Evolutionary conservation across 2,888 invertebrate species (phyloP).

Genomic region (Nephrotoma flavescens): DNA sequence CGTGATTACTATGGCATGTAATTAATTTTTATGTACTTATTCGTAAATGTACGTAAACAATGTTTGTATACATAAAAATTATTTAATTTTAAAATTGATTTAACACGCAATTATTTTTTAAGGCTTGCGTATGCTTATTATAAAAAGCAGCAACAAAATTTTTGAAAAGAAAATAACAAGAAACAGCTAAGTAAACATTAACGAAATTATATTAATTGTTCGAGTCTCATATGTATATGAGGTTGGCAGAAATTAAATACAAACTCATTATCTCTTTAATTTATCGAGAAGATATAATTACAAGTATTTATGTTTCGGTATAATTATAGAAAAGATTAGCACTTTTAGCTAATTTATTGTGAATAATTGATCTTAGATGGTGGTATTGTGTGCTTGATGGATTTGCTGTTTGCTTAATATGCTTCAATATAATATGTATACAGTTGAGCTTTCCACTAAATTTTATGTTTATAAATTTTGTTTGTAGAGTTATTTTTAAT

Average conservation of each 20-base stretch:
- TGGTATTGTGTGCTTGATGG: neutral
- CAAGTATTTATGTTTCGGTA: neutral
- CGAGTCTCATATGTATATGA: neutral
- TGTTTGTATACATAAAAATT: neutral
- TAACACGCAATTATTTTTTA: neutral
- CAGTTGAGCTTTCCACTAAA: too few species aligned
- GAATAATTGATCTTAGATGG: neutral
- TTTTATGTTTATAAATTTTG: too few species aligned
- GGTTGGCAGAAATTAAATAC: neutral
- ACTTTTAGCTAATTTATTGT: neutral
- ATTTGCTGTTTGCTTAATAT: neutral
- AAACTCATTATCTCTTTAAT: neutral
- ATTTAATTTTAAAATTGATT: neutral
- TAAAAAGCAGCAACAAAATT: neutral
- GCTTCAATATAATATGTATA: too few species aligned
- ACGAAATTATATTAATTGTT: neutral
- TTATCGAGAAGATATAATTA: neutral
- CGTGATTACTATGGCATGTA: neutral
- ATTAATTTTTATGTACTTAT: neutral
- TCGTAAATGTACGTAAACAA: neutral
- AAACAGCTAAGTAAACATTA: neutral
- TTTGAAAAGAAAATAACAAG: neutral
- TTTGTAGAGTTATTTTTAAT: too few species aligned
- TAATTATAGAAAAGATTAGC: neutral
- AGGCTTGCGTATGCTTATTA: neutral